A percentile compares a stretch with the other conserved stretches of the same genome.
Conservation (phyloP, 2,797 vertebrate species). For the Craterocephalus amniculus region DNA sequence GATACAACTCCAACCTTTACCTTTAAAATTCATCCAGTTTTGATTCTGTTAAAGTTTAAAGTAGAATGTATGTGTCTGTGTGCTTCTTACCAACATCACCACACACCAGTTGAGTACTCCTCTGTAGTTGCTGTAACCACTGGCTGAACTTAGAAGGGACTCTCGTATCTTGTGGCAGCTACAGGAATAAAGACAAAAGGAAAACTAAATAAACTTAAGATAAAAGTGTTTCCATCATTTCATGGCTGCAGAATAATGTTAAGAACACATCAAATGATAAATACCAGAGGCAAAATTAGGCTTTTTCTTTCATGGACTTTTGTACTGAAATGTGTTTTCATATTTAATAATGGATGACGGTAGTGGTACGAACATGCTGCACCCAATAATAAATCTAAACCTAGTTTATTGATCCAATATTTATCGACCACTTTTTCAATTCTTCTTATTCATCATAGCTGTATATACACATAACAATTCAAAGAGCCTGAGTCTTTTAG, state of each 20-base stretch:
- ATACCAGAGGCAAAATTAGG: background rate
- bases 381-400: background rate
- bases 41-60: background rate
- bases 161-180: slow-evolving; percentile 89
- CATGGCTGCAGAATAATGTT: background rate
- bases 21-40: background rate
- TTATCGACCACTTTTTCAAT: too few relatives aligned
- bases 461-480: too few relatives aligned
- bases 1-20: background rate
- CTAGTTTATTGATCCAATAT: background rate
- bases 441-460: too few relatives aligned
- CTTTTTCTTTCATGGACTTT: background rate
- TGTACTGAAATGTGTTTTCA: background rate
- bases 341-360: background rate
- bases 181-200: slow-evolving; percentile 16
- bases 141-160: slow-evolving; percentile 89
- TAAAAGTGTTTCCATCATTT: background rate
- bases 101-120: slow-evolving; percentile 95
- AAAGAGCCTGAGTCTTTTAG: too few relatives aligned
- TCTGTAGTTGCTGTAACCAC: slow-evolving; percentile 91
- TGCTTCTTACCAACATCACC: slow-evolving; percentile 90
- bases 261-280: background rate
- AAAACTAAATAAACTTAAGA: background rate
- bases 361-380: background rate
- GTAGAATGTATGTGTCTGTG: background rate